Conservation (phyloP, 2,113 vertebrate species). For the Salminus brasiliensis region DNA sequence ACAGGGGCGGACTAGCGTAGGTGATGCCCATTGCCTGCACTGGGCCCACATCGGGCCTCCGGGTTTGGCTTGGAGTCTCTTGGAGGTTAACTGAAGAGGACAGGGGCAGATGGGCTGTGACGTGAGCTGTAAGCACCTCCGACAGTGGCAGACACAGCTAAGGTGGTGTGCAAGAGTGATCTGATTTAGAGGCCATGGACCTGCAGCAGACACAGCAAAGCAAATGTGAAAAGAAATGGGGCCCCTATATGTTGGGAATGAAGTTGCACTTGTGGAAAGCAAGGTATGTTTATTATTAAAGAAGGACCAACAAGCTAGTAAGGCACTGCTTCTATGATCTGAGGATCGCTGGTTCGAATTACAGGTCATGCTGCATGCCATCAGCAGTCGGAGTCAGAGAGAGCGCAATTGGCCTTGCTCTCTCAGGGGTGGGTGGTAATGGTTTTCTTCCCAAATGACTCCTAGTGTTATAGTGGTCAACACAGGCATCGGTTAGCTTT, state of each 20-base stretch:
- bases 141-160: constrained; percentile 57
- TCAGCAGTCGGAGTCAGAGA: too few species aligned
- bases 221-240: constrained; percentile 71
- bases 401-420: too few species aligned
- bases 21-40: constrained; percentile 59
- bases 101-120: constrained; percentile 63
- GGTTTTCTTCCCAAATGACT: too few species aligned
- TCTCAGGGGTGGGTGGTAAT: too few species aligned
- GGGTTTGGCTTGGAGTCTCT: constrained; percentile 61
- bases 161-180: constrained; percentile 68
- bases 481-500: too few species aligned
- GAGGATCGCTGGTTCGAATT: too few species aligned
- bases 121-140: constrained; percentile 63
- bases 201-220: constrained; percentile 63
- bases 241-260: constrained; percentile 71
- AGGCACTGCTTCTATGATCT: too few species aligned
- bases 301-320: not conserved
- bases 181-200: constrained; percentile 67
- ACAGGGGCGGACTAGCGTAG: constrained; percentile 61
- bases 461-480: too few species aligned
- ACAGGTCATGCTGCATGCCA: too few species aligned
- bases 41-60: constrained; percentile 16
- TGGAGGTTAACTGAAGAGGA: constrained; percentile 74
- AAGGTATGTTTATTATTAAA: constrained; percentile 70
- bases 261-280: constrained; percentile 70